These are phyloP conservation scores for Simalia tracyae DNA, from an alignment of 2,797 vertebrate genomes.

Conservation along the genomic window DNA sequence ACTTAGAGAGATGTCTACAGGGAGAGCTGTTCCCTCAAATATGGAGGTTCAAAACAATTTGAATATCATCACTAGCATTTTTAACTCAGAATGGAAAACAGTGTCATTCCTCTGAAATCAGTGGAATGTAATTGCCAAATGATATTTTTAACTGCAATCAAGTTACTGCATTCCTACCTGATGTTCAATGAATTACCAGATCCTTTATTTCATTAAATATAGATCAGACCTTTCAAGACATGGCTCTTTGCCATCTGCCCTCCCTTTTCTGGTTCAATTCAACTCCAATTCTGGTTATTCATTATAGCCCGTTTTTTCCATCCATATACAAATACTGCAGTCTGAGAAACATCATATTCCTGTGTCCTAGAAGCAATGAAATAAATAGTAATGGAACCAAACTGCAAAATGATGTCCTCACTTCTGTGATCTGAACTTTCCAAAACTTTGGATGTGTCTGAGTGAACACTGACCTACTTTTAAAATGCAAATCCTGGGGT, in stretches of 20 bases:
- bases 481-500: not conserved
- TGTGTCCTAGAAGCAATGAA: not conserved
- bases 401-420: not conserved
- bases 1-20: not conserved
- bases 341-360: not conserved
- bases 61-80: not conserved
- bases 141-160: not conserved
- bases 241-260: not conserved
- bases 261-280: not conserved
- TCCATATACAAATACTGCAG: not conserved
- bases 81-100: not conserved
- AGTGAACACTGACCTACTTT: not conserved
- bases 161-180: not conserved
- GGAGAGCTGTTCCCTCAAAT: not conserved
- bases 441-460: not conserved
- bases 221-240: not conserved
- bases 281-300: not conserved
- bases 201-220: slow-evolving; percentile 7
- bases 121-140: not conserved
- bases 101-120: not conserved
- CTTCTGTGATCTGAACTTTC: not conserved
- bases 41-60: not conserved
- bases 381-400: not conserved
- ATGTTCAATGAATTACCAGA: not conserved
- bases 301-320: not conserved